Conservation (phyloP, 2,888 invertebrate species). For the Macrosiphum euphorbiae region DNA sequence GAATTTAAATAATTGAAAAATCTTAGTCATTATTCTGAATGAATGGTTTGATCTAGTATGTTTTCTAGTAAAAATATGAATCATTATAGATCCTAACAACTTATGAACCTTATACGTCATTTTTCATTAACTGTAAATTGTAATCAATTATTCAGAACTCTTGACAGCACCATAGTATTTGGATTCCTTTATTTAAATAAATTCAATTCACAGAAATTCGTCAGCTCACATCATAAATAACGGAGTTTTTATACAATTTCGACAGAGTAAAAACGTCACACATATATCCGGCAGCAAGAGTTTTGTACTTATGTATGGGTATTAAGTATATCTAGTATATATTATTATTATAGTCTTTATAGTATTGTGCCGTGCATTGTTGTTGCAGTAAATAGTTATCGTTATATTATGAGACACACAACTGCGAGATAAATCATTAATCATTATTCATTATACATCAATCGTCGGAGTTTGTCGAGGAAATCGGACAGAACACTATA, state of each 20-base stretch:
- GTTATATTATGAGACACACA: not conserved
- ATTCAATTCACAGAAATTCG: not conserved
- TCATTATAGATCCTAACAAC: not conserved
- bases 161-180: not conserved
- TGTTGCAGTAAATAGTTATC: not conserved
- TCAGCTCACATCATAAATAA: not conserved
- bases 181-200: not conserved
- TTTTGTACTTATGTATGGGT: not conserved
- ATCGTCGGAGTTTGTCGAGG: not conserved
- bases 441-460: not conserved
- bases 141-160: not conserved
- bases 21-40: not conserved
- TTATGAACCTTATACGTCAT: not conserved
- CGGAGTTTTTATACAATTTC: not conserved
- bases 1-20: not conserved
- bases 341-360: not conserved
- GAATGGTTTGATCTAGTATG: not conserved
- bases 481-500: not conserved
- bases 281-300: not conserved
- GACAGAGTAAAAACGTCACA: not conserved
- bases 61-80: not conserved
- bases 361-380: not conserved
- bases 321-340: not conserved
- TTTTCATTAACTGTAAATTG: not conserved
- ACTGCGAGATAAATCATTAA: not conserved